phyloP scores from a whole-genome alignment of 2,888 invertebrate species.

The Coremacera marginata region DNA sequence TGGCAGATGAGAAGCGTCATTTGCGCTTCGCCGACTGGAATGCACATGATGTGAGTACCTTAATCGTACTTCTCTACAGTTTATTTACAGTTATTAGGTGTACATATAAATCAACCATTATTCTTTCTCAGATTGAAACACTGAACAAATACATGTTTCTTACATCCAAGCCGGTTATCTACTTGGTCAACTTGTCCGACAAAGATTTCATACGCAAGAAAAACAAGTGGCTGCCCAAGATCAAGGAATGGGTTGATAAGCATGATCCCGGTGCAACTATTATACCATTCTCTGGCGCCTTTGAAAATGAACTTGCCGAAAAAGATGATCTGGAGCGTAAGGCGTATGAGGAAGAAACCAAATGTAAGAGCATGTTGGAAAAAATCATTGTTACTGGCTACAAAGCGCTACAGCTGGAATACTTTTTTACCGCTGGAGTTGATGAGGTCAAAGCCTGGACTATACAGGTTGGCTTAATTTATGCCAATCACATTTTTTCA shows the following conservation, averaged over 20 bases:
- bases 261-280: constrained; percentile 94
- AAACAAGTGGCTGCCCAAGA: constrained; percentile 96
- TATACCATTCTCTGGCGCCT: constrained; percentile 95
- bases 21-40: constrained; percentile 95
- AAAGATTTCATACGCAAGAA: constrained; percentile 99
- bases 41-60: constrained; percentile 83
- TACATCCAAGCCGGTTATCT: constrained; percentile 97
- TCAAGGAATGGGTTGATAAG: constrained; percentile 99
- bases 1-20: constrained; percentile 92
- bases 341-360: constrained; percentile 85
- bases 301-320: constrained; percentile 88
- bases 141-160: constrained; percentile 96
- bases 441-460: constrained; percentile 99
- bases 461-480: constrained; percentile 80
- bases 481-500: neutral
- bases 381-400: constrained; percentile 98
- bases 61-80: neutral
- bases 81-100: neutral
- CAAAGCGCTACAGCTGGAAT: constrained; percentile 94
- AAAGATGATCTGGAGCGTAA: constrained; percentile 84
- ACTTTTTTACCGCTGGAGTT: constrained; percentile 97
- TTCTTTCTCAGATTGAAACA: constrained; percentile 86
- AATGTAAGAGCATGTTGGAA: constrained; percentile 87
- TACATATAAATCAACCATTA: constrained; percentile 31
- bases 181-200: constrained; percentile 96